These are phyloP conservation scores for Bombus pascuorum DNA, from an alignment of 1,140 invertebrate genomes.

Conservation along the genomic window DNA sequence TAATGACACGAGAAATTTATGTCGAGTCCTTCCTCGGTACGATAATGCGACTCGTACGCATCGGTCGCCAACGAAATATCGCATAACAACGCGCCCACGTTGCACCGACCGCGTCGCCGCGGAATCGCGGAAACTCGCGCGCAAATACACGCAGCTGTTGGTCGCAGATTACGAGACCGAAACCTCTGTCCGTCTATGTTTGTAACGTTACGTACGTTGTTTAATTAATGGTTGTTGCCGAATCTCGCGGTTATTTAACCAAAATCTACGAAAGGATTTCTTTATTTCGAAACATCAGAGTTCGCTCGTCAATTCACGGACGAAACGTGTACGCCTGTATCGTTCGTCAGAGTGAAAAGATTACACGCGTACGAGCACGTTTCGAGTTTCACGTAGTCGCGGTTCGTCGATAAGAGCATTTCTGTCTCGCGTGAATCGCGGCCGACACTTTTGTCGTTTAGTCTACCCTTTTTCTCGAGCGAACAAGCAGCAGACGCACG, in stretches of 20 bases:
- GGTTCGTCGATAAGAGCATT: background rate
- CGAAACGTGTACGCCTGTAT: background rate
- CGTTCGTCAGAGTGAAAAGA: background rate
- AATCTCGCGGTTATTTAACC: no score
- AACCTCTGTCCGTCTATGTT: no score
- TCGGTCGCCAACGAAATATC: slow-evolving; percentile 58
- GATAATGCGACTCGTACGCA: slow-evolving; percentile 62
- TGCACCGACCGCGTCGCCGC: slow-evolving; percentile 31
- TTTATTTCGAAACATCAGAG: background rate
- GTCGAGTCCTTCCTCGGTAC: slow-evolving; percentile 64
- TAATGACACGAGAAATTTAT: slow-evolving; percentile 64
- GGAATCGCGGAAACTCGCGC: slow-evolving; percentile 37
- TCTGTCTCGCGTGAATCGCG: background rate
- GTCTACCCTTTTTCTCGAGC: background rate
- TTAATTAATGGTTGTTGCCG: no score
- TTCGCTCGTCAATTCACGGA: background rate
- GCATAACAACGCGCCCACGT: slow-evolving; percentile 57
- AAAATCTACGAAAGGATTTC: background rate
- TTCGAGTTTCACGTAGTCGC: slow-evolving; percentile 23
- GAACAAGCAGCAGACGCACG: background rate
- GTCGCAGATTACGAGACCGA: slow-evolving; percentile 1
- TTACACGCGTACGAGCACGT: background rate
- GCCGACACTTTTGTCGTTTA: background rate
- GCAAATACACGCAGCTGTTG: slow-evolving; percentile 39
- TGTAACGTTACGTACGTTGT: no score